Evolutionary conservation across 1,140 invertebrate species (phyloP), one percentile per base, ranked within the genome.

Genomic region (Glomeris maerens): DNA sequence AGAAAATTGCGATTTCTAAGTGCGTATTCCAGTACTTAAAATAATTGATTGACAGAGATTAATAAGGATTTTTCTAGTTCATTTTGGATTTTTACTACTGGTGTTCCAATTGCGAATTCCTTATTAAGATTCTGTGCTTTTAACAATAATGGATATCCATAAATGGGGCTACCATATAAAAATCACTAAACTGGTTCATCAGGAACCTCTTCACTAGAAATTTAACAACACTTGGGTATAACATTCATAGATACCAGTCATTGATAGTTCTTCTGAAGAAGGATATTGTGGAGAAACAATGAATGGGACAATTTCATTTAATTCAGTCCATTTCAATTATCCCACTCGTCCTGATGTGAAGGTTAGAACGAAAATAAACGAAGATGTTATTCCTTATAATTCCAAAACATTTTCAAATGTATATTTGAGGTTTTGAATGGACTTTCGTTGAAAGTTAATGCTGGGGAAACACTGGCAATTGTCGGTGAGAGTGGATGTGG

Each of bases 271-370:
- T 27, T 69, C 72, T 1, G 67, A 73, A 1, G 62, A 66, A 17
- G 86, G 85, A 14, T 62, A 71, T n/a, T 75, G 74, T 41, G 74
- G 76, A 2, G 71, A 75, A 0, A 67, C 71, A n/a, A 67, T 84
- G 36, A 64, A 65, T 13, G 84, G 84, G 0, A 71, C 79, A 57
- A 81, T 93, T 27, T 65, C 74, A 52, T 83, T 92, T 57, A 72
- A 76, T 45, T 75, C 84, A 60, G 73, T 91, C 1, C 69, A 73
- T 55, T 88, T 87, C 60, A 71, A 74, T 7, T 94, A 93, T 67
- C 88, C 89, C 2, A 78, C 83, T 1, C 70, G 88, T 52, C 70
- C 75, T 20, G 79, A 84, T 61, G 76, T 86, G 1, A 75, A 77
- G 58, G 78, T 81, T 56, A 55, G 17, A n/a, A n/a, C n/a, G n/a